Evolutionary conservation across 1,140 invertebrate species (phyloP).

Genomic region (Cotesia chilonis): DNA sequence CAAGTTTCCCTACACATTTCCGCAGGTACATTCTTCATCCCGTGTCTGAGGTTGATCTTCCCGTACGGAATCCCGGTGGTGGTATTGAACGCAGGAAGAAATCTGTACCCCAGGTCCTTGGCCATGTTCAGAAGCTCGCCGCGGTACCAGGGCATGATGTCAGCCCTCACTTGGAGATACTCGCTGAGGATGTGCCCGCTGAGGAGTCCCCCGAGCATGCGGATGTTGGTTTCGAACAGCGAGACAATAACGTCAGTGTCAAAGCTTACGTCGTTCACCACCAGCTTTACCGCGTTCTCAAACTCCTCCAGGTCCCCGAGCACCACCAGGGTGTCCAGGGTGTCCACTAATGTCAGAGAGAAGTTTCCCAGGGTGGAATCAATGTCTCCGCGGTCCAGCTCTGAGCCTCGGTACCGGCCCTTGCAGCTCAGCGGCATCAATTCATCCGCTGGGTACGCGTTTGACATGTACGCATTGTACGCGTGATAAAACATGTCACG

Average conservation of each 20-base stretch:
- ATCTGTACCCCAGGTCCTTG: conserved; percentile 88
- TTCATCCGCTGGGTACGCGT: conserved; percentile 98
- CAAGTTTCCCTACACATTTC: conserved; percentile 89
- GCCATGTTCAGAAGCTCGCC: conserved; percentile 90
- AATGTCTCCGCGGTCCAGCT: conserved; percentile 91
- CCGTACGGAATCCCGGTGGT: conserved; percentile 97
- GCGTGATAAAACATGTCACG: conserved; percentile 97
- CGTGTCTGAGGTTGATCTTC: conserved; percentile 88
- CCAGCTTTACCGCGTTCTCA: conserved; percentile 86
- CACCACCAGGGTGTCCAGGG: conserved; percentile 91
- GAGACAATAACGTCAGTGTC: conserved; percentile 96
- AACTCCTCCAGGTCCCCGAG: conserved; percentile 94
- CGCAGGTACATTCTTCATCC: conserved; percentile 80
- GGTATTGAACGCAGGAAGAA: conserved; percentile 97
- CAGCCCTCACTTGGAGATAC: conserved; percentile 79
- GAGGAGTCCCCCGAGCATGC: conserved; percentile 91
- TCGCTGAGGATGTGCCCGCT: conserved; percentile 92
- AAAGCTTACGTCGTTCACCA: conserved; percentile 88
- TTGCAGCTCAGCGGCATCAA: conserved; percentile 96
- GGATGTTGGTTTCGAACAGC: conserved; percentile 98
- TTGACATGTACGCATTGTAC: conserved; percentile 95
- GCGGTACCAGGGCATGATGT: conserved; percentile 88
- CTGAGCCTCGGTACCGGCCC: conserved; percentile 86
- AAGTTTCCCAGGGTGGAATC: conserved; percentile 97
- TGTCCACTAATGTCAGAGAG: conserved; percentile 94